Conservation (phyloP, 2,797 vertebrate species). For the Parambassis ranga region DNA sequence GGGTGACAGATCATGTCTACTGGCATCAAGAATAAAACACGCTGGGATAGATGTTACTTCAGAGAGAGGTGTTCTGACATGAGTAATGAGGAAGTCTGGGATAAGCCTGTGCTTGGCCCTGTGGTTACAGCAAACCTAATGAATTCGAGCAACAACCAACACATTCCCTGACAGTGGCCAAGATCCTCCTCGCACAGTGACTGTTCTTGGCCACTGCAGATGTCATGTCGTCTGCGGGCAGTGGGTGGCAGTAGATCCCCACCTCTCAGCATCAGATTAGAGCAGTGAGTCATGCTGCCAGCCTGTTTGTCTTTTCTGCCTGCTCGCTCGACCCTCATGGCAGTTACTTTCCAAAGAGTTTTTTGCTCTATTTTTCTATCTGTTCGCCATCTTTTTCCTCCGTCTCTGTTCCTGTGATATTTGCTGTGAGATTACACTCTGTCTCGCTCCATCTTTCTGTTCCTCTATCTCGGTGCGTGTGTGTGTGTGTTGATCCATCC, state of each 20-base stretch:
- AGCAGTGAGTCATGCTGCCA: conserved; percentile 64
- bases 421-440: conserved; percentile 58
- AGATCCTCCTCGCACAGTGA: conserved; percentile 27
- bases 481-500: conserved; percentile 29
- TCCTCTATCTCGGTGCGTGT: conserved; percentile 8
- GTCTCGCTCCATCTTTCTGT: conserved; percentile 27
- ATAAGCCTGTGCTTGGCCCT: conserved; percentile 16
- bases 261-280: conserved; percentile 32
- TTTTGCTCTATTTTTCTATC: conserved; percentile 54
- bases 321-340: conserved; percentile 56
- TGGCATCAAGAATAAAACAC: conserved; percentile 19
- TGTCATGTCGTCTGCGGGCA: conserved; percentile 51
- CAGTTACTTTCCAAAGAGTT: conserved; percentile 70
- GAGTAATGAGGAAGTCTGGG: conserved; percentile 40
- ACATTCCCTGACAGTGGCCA: conserved; percentile 28
- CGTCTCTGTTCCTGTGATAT: conserved; percentile 58
- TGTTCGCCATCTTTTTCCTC: conserved; percentile 32
- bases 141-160: conserved; percentile 45
- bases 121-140: conserved; percentile 50
- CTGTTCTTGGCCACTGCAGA: conserved; percentile 66
- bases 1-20: conserved; percentile 22
- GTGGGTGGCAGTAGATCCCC: conserved; percentile 75
- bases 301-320: conserved; percentile 52
- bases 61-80: conserved; percentile 22
- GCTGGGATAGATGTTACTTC: conserved; percentile 30